Percentiles rank a stretch among this genome's conserved stretches.
Conservation (phyloP, 2,888 invertebrate species). For the Furcula furcula region DNA sequence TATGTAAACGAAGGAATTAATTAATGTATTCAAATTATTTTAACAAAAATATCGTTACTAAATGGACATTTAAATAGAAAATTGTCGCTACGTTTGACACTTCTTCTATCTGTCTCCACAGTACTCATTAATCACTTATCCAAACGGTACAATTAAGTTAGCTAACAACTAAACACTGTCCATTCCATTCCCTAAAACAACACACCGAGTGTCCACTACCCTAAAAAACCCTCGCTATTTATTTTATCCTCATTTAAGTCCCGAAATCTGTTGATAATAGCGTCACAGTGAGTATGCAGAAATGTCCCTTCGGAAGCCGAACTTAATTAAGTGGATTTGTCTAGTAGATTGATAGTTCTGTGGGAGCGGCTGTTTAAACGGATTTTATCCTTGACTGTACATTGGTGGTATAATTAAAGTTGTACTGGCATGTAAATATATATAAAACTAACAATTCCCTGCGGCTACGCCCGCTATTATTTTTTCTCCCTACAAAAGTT, state of each 20-base stretch:
- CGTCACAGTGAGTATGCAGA: slow-evolving; percentile 4
- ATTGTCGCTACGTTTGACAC: background rate
- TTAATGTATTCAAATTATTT: background rate
- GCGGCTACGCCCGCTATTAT: no score
- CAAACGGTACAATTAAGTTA: no score
- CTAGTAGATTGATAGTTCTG: slow-evolving; percentile 19
- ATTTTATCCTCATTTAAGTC: background rate
- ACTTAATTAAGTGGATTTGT: slow-evolving; percentile 4
- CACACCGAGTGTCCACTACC: background rate
- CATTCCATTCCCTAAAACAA: background rate
- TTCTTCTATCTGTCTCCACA: background rate
- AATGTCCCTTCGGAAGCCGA: background rate
- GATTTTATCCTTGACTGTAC: no score
- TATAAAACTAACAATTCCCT: no score
- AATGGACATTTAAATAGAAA: background rate
- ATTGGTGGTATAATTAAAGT: no score
- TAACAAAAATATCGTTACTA: background rate
- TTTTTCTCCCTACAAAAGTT: no score
- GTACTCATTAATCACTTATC: background rate
- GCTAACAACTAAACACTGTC: background rate
- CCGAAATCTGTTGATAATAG: slow-evolving; percentile 5
- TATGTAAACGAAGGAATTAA: no score
- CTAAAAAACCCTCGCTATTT: background rate
- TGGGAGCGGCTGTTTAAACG: slow-evolving; percentile 1
- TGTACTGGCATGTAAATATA: no score